Evolutionary conservation across 2,797 vertebrate genomes (phyloP).

Genomic region (Phyllotis vaccarum): DNA sequence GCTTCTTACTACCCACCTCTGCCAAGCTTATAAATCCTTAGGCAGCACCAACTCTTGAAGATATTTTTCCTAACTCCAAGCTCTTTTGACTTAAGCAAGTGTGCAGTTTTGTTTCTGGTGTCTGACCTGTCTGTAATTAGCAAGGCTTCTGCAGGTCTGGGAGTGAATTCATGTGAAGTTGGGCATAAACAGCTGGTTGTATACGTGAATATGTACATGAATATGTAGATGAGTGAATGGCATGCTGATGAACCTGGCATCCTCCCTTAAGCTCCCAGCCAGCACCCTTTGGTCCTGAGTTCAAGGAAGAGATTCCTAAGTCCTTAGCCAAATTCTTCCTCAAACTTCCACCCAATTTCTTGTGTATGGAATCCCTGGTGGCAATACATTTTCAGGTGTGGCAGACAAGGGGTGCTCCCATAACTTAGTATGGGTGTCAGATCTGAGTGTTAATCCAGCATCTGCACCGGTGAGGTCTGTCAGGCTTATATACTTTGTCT

Average conservation of each 20-base stretch:
- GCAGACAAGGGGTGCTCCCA: neutral
- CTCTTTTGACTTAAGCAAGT: neutral
- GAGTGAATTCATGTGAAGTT: neutral
- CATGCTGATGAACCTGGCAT: neutral
- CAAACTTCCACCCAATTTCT: neutral
- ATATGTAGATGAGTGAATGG: neutral
- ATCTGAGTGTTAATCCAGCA: neutral
- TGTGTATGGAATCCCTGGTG: rapidly evolving
- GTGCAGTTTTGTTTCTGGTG: neutral
- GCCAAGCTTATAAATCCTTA: neutral
- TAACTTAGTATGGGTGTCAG: neutral
- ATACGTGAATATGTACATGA: too few species aligned
- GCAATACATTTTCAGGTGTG: neutral
- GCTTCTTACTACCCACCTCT: too few species aligned
- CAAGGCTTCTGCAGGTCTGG: neutral
- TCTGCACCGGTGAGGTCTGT: neutral
- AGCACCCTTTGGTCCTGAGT: neutral
- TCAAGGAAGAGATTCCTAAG: neutral
- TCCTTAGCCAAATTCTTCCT: neutral
- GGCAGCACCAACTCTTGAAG: neutral
- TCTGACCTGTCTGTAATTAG: neutral
- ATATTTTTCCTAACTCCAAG: neutral
- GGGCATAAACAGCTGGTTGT: neutral
- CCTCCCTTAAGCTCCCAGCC: neutral
- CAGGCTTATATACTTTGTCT: neutral